phyloP scores from a whole-genome alignment of 2,888 invertebrate genomes.

The Euclidia mi region DNA sequence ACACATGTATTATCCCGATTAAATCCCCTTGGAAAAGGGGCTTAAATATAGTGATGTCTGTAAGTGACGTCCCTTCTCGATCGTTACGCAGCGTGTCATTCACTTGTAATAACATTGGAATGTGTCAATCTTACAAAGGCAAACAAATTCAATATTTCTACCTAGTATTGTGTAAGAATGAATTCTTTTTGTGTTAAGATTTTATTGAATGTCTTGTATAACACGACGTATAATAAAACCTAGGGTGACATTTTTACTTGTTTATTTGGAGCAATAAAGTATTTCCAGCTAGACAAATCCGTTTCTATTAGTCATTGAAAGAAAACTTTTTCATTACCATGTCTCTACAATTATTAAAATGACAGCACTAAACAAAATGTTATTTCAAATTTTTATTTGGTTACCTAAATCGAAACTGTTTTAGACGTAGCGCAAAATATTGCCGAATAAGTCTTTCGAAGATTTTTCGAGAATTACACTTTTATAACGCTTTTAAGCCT shows the following conservation, averaged over 20 bases:
- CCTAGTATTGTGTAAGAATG: not conserved
- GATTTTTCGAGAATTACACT: too few species aligned
- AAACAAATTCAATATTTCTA: constrained; percentile 2
- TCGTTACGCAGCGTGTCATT: constrained; percentile 50
- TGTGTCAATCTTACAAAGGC: constrained; percentile 15
- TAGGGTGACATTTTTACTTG: too few species aligned
- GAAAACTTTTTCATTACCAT: too few species aligned
- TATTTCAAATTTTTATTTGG: too few species aligned
- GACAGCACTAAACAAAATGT: too few species aligned
- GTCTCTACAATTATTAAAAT: too few species aligned
- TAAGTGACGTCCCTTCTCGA: constrained; percentile 58
- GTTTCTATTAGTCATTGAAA: not conserved
- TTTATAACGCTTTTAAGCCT: too few species aligned
- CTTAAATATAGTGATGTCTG: constrained; percentile 82
- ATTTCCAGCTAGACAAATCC: not conserved
- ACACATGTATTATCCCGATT: constrained; percentile 88
- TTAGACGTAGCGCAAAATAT: too few species aligned
- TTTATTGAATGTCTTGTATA: not conserved
- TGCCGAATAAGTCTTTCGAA: too few species aligned
- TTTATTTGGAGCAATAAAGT: not conserved
- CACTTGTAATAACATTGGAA: constrained; percentile 32
- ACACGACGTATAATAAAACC: too few species aligned
- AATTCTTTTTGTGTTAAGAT: not conserved
- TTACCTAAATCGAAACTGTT: too few species aligned
- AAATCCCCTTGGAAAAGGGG: constrained; percentile 82